These are phyloP conservation scores for Takifugu flavidus DNA, from an alignment of 2,113 vertebrate species.

Conservation along the genomic window DNA sequence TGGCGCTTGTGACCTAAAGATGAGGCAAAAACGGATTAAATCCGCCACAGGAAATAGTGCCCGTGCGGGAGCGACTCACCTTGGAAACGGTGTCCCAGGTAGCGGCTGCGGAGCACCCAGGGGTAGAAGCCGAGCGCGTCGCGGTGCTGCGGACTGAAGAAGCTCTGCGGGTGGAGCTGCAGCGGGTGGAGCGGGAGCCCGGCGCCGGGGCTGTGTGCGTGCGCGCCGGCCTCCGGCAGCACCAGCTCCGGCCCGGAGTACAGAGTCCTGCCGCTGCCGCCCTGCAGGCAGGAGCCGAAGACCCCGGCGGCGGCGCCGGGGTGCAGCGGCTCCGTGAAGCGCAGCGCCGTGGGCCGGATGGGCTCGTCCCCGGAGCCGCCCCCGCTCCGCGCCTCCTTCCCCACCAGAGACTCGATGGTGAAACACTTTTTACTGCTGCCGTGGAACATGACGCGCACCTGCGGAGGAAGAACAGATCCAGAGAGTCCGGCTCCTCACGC, in stretches of 20 bases:
- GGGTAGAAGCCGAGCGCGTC: slow-evolving; percentile 78
- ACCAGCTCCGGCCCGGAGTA: slow-evolving; percentile 74
- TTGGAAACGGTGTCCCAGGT: slow-evolving; percentile 75
- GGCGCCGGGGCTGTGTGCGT: slow-evolving; percentile 54
- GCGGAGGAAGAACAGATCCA: slow-evolving; percentile 3
- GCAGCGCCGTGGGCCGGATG: slow-evolving; percentile 69
- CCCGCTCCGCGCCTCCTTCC: slow-evolving; percentile 58
- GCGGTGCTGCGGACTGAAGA: slow-evolving; percentile 75
- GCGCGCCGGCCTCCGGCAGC: slow-evolving; percentile 72
- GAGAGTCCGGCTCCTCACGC: slow-evolving; percentile 35
- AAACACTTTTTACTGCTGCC: slow-evolving; percentile 70
- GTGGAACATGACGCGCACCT: slow-evolving; percentile 64
- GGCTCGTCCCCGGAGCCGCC: slow-evolving; percentile 68
- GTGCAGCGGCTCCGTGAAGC: slow-evolving; percentile 74
- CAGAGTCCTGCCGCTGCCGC: slow-evolving; percentile 66
- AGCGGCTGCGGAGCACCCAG: slow-evolving; percentile 77
- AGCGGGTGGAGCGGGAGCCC: slow-evolving; percentile 70
- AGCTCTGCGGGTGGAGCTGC: slow-evolving; percentile 72
- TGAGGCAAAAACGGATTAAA: too few species aligned
- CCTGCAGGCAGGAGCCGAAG: slow-evolving; percentile 76
- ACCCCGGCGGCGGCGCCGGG: slow-evolving; percentile 53
- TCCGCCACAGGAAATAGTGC: too few species aligned
- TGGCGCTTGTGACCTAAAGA: too few species aligned
- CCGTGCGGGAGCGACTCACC: slow-evolving; percentile 50
- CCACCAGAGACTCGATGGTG: slow-evolving; percentile 79